Evolutionary conservation across 2,888 invertebrate genomes (phyloP).

Genomic region (Trissolcus brochymenae): DNA sequence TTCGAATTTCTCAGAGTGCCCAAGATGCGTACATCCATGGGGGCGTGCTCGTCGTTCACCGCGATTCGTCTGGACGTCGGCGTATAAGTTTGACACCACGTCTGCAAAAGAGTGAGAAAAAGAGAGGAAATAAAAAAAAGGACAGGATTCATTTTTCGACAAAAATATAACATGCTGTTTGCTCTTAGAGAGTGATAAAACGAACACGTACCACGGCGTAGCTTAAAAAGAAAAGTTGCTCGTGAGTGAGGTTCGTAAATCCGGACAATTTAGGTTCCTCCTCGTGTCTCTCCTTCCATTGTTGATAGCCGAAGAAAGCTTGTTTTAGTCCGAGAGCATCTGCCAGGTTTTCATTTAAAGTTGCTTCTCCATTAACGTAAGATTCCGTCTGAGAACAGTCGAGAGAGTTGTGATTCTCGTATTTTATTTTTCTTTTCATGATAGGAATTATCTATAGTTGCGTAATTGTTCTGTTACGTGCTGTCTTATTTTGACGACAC

Average conservation of each 20-base stretch:
- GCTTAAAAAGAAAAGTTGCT: slow-evolving; percentile 87
- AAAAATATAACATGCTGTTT: slow-evolving; percentile 34
- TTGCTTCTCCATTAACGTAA: slow-evolving; percentile 85
- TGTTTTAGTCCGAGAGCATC: slow-evolving; percentile 89
- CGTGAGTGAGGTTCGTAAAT: slow-evolving; percentile 82
- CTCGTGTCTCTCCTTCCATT: slow-evolving; percentile 79
- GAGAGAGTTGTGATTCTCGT: slow-evolving; percentile 1
- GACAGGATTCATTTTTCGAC: slow-evolving; percentile 28
- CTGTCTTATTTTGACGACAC: too few relatives aligned
- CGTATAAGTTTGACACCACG: slow-evolving; percentile 90
- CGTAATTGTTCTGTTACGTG: too few relatives aligned
- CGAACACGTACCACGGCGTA: slow-evolving; percentile 33
- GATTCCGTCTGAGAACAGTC: slow-evolving; percentile 63
- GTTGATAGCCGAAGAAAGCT: slow-evolving; percentile 83
- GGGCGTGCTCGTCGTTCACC: slow-evolving; percentile 85
- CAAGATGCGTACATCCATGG: slow-evolving; percentile 82
- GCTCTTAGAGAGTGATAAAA: slow-evolving; percentile 36
- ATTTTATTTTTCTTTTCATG: background rate
- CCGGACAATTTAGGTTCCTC: slow-evolving; percentile 84
- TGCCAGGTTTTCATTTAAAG: slow-evolving; percentile 89
- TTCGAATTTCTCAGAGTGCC: slow-evolving; percentile 85
- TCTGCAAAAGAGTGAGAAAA: slow-evolving; percentile 75
- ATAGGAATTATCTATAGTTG: too few relatives aligned
- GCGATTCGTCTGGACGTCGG: slow-evolving; percentile 81
- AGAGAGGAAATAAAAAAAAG: slow-evolving; percentile 3